These are phyloP conservation scores for Drosophila neotestacea DNA, from an alignment of 2,888 invertebrate genomes.

Conservation along the genomic window DNA sequence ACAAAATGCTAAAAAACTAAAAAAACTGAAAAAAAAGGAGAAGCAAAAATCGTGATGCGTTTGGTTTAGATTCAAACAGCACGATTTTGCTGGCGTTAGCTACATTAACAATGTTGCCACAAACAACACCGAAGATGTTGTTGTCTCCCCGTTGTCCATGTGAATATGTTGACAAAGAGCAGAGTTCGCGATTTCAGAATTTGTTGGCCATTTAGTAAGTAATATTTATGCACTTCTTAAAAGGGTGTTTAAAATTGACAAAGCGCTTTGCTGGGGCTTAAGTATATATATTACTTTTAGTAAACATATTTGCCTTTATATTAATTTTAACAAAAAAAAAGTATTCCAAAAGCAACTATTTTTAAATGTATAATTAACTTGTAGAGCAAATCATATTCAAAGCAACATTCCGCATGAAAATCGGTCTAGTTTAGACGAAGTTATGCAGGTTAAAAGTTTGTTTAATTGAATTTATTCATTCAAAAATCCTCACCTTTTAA, in stretches of 20 bases:
- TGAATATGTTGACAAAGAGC: constrained; percentile 60
- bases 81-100: constrained; percentile 73
- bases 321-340: too few species aligned
- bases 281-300: too few species aligned
- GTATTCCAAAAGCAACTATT: too few species aligned
- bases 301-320: too few species aligned
- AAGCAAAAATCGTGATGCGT: constrained; percentile 78
- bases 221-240: constrained; percentile 43
- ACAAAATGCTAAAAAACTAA: constrained; percentile 19
- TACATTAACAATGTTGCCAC: constrained; percentile 64
- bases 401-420: too few species aligned
- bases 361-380: too few species aligned
- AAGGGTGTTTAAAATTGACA: background rate
- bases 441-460: too few species aligned
- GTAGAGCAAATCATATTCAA: too few species aligned
- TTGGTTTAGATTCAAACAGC: constrained; percentile 82
- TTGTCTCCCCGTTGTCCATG: constrained; percentile 31
- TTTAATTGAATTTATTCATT: too few species aligned
- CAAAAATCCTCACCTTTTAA: too few species aligned
- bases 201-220: constrained; percentile 57
- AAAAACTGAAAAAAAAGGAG: constrained; percentile 8
- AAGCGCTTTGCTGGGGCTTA: constrained; percentile 5
- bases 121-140: constrained; percentile 35
- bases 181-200: constrained; percentile 56
- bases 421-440: too few species aligned